These are phyloP conservation scores for Cydia amplana DNA, from an alignment of 1,140 invertebrate genomes.

Conservation along the genomic window DNA sequence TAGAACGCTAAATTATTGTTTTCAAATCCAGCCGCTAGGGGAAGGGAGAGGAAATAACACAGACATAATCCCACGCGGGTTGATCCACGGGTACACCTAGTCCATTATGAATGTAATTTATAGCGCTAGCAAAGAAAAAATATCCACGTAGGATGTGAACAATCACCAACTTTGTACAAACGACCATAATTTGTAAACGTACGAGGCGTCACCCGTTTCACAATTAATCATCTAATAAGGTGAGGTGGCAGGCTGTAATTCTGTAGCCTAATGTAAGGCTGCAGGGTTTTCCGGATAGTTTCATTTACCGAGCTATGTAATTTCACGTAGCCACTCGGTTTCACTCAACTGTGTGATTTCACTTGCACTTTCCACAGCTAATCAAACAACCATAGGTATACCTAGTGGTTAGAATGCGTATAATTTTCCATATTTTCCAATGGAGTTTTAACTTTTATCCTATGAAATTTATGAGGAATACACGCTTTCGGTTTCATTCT, in stretches of 20 bases:
- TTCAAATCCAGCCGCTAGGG: no score
- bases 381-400: conserved; percentile 22
- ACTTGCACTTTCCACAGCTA: conserved; percentile 43
- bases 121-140: not conserved
- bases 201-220: not conserved
- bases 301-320: conserved; percentile 36
- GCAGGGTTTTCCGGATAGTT: conserved; percentile 45
- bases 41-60: no score
- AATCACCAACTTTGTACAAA: not conserved
- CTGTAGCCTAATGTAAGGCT: conserved; percentile 25
- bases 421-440: conserved; percentile 9
- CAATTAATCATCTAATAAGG: conserved; percentile 30
- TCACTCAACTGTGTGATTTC: conserved; percentile 48
- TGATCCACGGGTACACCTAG: no score
- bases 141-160: not conserved
- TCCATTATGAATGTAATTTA: not conserved
- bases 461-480: not conserved
- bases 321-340: conserved; percentile 36
- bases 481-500: not conserved
- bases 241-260: conserved; percentile 16
- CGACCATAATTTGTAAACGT: not conserved
- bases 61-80: no score
- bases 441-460: not conserved
- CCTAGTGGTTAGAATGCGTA: conserved; percentile 25
- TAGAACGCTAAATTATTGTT: no score